Conservation (phyloP, 2,113 vertebrate genomes). For the Epinephelus cyanopodus region DNA sequence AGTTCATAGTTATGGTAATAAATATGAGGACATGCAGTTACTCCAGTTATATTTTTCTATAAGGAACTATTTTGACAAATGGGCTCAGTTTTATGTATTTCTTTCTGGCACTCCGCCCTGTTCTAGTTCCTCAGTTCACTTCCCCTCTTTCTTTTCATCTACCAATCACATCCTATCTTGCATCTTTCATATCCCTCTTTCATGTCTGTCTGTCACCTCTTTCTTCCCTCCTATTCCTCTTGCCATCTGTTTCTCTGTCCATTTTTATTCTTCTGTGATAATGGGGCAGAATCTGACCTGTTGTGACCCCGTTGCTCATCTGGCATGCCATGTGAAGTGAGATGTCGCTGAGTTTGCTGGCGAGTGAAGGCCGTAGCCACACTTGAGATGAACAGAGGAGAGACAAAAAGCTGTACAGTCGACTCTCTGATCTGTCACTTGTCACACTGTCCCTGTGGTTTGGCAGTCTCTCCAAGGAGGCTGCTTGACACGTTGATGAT, state of each 20-base stretch:
- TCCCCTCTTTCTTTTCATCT: background rate
- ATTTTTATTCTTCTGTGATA: slow-evolving; percentile 7
- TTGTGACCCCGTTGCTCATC: slow-evolving; percentile 12
- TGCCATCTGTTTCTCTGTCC: slow-evolving; percentile 5
- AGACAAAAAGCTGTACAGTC: slow-evolving; percentile 23
- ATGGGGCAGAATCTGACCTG: slow-evolving; percentile 19
- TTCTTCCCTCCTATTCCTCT: background rate
- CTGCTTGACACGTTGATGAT: slow-evolving; percentile 50
- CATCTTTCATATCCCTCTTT: slow-evolving; percentile 1
- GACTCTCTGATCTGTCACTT: slow-evolving; percentile 39
- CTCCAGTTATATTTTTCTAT: background rate
- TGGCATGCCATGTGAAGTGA: slow-evolving; percentile 29
- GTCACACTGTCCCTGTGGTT: slow-evolving; percentile 37
- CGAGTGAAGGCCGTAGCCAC: slow-evolving; percentile 23
- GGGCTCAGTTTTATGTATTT: background rate
- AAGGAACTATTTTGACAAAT: background rate
- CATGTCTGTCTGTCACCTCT: background rate
- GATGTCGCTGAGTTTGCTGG: slow-evolving; percentile 39
- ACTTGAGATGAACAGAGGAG: slow-evolving; percentile 28
- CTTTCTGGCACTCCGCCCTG: background rate
- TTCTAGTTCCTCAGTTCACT: slow-evolving; percentile 3
- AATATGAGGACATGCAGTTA: background rate
- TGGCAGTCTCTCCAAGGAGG: slow-evolving; percentile 35
- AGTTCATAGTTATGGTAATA: background rate
- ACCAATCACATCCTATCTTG: background rate